A percentile compares a stretch with the other conserved stretches of the same genome.
Conservation (phyloP, 2,113 vertebrate genomes). For the Siniperca chuatsi region DNA sequence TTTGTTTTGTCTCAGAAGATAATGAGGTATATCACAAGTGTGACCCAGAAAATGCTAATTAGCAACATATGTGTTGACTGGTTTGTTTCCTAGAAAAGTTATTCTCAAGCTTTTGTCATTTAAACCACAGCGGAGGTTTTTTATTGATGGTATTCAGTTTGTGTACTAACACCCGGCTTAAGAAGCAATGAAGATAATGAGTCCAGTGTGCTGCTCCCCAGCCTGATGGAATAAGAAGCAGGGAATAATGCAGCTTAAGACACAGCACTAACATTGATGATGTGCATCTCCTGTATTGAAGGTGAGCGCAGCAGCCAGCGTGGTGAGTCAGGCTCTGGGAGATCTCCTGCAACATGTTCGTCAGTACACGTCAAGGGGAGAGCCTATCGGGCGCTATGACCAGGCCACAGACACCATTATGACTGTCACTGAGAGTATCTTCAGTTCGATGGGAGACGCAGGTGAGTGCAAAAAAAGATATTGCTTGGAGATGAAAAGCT, state of each 20-base stretch:
- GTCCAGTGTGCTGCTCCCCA: neutral
- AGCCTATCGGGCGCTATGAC: conserved; percentile 98
- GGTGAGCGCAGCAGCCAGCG: conserved; percentile 88
- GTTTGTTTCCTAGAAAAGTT: neutral
- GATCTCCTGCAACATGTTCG: conserved; percentile 97
- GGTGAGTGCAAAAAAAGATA: conserved; percentile 83
- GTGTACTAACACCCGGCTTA: conserved; percentile 15
- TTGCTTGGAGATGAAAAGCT: neutral
- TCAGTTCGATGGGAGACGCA: conserved; percentile 98
- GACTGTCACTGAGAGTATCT: conserved; percentile 98
- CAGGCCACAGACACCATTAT: conserved; percentile 99
- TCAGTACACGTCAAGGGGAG: conserved; percentile 93
- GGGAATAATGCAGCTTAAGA: conserved; percentile 10
- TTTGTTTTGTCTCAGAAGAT: neutral
- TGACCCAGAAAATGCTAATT: neutral
- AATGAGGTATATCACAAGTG: neutral
- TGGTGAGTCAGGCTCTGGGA: conserved; percentile 93
- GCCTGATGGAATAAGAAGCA: conserved; percentile 12
- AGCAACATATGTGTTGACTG: neutral
- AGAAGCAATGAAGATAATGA: conserved; percentile 46
- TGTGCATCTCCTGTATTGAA: conserved; percentile 26
- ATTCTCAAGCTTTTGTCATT: neutral
- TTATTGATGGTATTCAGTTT: neutral
- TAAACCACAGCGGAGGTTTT: neutral
- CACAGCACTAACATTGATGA: conserved; percentile 5